Evolutionary conservation across 2,888 invertebrate genomes (phyloP), one percentile per base, ranked within the genome.

Genomic region (Sisyra nigra): DNA sequence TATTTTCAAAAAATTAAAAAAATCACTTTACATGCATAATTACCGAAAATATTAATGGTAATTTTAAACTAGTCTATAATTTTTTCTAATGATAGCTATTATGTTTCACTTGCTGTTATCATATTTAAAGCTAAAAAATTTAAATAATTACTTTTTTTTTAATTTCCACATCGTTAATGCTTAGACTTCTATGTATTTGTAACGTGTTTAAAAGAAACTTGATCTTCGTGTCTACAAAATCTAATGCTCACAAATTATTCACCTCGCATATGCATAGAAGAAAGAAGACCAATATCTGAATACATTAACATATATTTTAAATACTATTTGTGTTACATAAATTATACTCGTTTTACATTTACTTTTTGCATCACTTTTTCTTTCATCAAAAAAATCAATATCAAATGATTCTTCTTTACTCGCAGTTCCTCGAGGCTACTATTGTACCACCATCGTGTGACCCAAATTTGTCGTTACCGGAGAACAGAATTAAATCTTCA

Each of bases 401-500:
- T 4, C n/a, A 37, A 37, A 37, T 14, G 13, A 7, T 15, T 37
- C 11, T 18, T 18, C 48, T 50, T 39, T 47, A 46, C 47, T 62
- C 69, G 3, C 61, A 83, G 79, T 83, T 83, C 52, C 69, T 91
- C 50, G 82, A 86, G 52, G 71, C 78, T 0, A 65, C 77, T 6
- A 66, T 83, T 31, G 74, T 89, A n/a, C 67, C 74, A 3, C 72
- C 74, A 45, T 68, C 72, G 1, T 89, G 91, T 53, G 76, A 84
- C 52, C 68, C 76, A 0, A 68, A 65, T 1, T 57, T 79, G 32
- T 78, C 82, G 0, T 57, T 82, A n/a, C 68, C 74, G 0, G 86
- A 86, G 60, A 84, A 91, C 56, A 72, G 80, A 31, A 70, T 92
- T 13, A 74, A 75, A 45, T 72, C 83, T 0, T 70, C 84, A 0